Evolutionary conservation across 2,797 vertebrate species (phyloP).

Genomic region (Ataeniobius toweri): DNA sequence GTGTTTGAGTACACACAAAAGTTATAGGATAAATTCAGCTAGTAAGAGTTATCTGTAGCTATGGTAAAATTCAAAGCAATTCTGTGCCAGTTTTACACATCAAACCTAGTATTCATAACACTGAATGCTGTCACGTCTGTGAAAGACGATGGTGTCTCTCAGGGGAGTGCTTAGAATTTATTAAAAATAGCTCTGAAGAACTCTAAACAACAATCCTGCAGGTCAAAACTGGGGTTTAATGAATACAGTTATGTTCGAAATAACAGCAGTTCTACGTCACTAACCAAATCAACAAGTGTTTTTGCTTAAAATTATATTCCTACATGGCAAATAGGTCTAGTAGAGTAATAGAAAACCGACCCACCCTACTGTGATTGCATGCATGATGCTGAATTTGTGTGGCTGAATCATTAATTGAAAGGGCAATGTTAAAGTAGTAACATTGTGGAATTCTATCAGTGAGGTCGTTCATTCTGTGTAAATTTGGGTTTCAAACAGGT

Average conservation of each 20-base stretch:
- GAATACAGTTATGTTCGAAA: background rate
- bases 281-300: background rate
- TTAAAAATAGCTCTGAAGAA: background rate
- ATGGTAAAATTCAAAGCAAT: background rate
- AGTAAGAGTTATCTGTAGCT: constrained; percentile 2
- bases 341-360: background rate
- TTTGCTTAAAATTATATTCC: background rate
- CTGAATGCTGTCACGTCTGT: background rate
- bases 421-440: background rate
- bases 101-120: background rate
- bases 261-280: background rate
- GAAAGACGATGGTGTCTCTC: background rate
- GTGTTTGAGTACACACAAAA: background rate
- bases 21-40: background rate
- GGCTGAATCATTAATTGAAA: background rate
- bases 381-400: background rate
- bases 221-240: background rate
- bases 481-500: background rate
- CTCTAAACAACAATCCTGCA: background rate
- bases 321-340: background rate
- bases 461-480: background rate
- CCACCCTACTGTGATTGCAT: background rate
- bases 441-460: background rate
- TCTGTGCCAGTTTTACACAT: background rate
- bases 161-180: background rate